Conservation (phyloP, 2,113 vertebrate species). For the Erinaceus europaeus region DNA sequence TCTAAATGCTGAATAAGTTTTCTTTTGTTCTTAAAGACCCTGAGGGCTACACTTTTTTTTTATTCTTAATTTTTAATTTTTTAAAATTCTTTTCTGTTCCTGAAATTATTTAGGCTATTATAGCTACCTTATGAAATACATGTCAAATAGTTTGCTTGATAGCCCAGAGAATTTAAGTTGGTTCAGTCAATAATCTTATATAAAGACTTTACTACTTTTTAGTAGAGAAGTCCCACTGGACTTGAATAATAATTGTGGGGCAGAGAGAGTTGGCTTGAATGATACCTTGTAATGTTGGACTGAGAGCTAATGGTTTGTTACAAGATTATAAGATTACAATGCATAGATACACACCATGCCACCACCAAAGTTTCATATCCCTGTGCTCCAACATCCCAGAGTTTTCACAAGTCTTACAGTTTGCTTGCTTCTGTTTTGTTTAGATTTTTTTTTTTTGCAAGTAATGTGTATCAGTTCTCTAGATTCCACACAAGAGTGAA, state of each 20-base stretch:
- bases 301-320: no score
- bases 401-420: no score
- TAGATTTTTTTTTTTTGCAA: no score
- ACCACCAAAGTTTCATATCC: no score
- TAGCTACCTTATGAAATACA: neutral
- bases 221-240: neutral
- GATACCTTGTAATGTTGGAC: neutral
- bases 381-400: no score
- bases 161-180: neutral
- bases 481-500: no score
- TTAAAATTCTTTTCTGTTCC: conserved; percentile 32
- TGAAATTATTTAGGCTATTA: conserved; percentile 16
- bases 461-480: no score
- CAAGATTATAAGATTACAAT: no score
- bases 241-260: neutral
- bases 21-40: conserved; percentile 1
- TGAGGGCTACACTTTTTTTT: neutral
- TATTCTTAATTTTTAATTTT: no score
- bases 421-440: no score
- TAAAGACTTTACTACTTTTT: neutral
- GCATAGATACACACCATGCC: no score
- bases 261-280: neutral
- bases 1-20: conserved; percentile 6
- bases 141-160: neutral
- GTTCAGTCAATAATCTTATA: neutral